A percentile compares a stretch with the other conserved stretches of the same genome.
Evolutionary conservation across 2,888 invertebrate genomes (phyloP).

Genomic region (Branchipolynoe longqiensis): DNA sequence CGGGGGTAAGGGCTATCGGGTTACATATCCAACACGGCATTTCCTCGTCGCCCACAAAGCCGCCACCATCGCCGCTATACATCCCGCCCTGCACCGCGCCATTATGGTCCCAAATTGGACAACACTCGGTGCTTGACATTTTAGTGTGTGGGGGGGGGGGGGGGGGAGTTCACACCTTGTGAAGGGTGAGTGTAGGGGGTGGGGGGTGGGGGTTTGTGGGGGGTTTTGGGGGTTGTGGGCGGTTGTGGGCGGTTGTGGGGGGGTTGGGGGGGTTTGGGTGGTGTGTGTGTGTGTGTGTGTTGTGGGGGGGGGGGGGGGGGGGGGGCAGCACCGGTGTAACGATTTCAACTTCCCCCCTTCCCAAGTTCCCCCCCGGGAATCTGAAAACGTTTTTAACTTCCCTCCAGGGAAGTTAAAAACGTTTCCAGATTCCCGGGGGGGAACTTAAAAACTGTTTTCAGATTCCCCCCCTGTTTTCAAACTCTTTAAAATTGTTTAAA

Average conservation of each 20-base stretch:
- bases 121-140: constrained; percentile 16
- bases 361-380: too few relatives aligned
- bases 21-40: constrained; percentile 22
- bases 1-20: not conserved
- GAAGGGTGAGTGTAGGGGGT: not conserved
- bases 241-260: not conserved
- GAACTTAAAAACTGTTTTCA: too few relatives aligned
- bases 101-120: not conserved
- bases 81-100: not conserved
- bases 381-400: too few relatives aligned
- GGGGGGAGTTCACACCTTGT: constrained; percentile 6
- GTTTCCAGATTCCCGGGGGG: too few relatives aligned
- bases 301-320: too few relatives aligned
- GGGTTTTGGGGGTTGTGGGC: not conserved
- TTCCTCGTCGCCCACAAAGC: constrained; percentile 5
- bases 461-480: too few relatives aligned
- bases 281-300: too few relatives aligned
- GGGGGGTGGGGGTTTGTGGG: not conserved
- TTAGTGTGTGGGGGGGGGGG: too few relatives aligned
- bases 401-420: too few relatives aligned
- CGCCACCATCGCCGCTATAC: not conserved
- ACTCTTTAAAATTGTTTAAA: too few relatives aligned
- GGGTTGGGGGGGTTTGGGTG: not conserved
- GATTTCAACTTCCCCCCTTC: too few relatives aligned
- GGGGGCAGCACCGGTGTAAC: too few relatives aligned